Evolutionary conservation across 2,113 vertebrate genomes (phyloP), one percentile per base, ranked within the genome.

Genomic region (Ranitomeya variabilis): DNA sequence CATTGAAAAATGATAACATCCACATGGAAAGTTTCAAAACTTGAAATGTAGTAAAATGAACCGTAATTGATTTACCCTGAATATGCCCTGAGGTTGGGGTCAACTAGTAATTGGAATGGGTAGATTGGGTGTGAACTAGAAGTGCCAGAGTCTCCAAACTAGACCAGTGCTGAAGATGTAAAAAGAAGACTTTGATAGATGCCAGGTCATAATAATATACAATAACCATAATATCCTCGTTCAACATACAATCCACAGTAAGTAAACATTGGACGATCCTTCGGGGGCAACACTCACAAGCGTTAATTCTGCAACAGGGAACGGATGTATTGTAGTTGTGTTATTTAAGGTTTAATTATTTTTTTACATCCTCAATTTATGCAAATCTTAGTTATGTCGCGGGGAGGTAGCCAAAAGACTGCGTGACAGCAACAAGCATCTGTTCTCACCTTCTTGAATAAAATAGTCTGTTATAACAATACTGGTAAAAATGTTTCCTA

Each of bases 401-500:
- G 8, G 31, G 37, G 85, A 86, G 13, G 51, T 78, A 51, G 85
- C 85, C 74, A 62, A 60, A 64, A 10, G 74, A 78, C 13, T 90
- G 51, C 69, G 26, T 86, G 2, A 8, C 31, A 54, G 21, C 45
- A n/a, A 81, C 80, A 89, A 89, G 19, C 60, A 19, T 45, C n/a
- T 91, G 26, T 8, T 15, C 18, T 90, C 91, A 74, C 82, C 31
- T 78, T 89, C 45, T 82, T 89, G 7, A 19, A 84, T 59, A 62
- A 23, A 90, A 9, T 1, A 73, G 80, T 89, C 86, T 4, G 55
- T 90, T 52, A 86, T 90, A 83, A 89, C 5, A 84, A 45, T 76
- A 37, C 76, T 90, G 88, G 74, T 90, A 89, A 87, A 91, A 21
- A 12, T 55, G 59, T 80, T 91, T n/a, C 59, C 79, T 59, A 73